A percentile compares a stretch with the other conserved stretches of the same genome.
Evolutionary conservation across 2,113 vertebrate genomes (phyloP).

Genomic region (Zosterops lateralis): DNA sequence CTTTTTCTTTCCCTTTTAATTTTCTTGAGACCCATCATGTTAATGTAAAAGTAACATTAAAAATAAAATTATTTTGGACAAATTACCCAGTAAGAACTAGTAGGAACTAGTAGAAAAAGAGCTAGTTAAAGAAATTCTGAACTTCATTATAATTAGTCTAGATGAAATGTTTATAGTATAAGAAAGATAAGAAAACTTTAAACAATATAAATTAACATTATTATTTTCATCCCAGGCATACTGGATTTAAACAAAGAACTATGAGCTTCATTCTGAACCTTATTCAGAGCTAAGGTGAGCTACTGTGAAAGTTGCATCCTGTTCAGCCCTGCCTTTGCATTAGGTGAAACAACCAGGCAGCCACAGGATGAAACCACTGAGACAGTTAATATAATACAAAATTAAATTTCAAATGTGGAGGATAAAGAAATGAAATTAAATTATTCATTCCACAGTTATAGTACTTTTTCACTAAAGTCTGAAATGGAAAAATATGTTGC

Average conservation of each 20-base stretch:
- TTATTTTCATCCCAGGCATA: not conserved
- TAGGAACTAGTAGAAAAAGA: not conserved
- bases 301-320: not conserved
- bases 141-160: not conserved
- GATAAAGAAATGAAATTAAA: not conserved
- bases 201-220: not conserved
- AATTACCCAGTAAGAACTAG: not conserved
- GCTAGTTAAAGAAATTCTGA: not conserved
- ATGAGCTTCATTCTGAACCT: not conserved
- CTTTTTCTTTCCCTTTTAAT: fast-evolving
- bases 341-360: not conserved
- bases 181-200: not conserved
- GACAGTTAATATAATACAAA: not conserved
- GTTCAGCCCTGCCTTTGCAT: not conserved
- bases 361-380: not conserved
- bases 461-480: not conserved
- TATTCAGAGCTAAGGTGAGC: not conserved
- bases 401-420: not conserved
- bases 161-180: not conserved
- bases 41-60: not conserved
- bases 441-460: not conserved
- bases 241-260: not conserved
- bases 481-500: not conserved
- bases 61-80: not conserved
- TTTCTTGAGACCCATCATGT: not conserved